phyloP scores from a whole-genome alignment of 1,140 invertebrate genomes.

The Pentalonia nigronervosa region DNA sequence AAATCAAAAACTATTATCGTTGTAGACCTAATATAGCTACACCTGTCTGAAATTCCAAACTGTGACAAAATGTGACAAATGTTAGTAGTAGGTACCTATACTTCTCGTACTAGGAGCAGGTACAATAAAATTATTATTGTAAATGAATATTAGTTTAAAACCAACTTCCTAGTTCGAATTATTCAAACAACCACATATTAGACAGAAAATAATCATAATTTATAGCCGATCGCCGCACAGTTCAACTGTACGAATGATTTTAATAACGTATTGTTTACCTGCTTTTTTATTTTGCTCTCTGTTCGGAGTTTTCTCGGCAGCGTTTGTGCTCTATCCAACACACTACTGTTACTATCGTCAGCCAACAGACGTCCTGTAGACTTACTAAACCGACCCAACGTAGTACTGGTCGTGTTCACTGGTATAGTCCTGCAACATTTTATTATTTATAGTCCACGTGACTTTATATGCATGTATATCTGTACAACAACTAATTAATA shows the following conservation, averaged over 20 bases:
- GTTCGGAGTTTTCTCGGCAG: conserved; percentile 72
- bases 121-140: neutral
- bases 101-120: no score
- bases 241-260: neutral
- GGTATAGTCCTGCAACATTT: conserved; percentile 33
- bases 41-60: neutral
- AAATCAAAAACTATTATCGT: no score
- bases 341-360: conserved; percentile 67
- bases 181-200: no score
- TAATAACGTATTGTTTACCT: conserved; percentile 58
- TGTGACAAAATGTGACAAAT: neutral
- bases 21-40: no score
- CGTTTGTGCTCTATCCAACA: conserved; percentile 75
- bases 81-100: neutral
- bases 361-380: conserved; percentile 74
- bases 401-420: conserved; percentile 63
- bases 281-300: conserved; percentile 61
- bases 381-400: conserved; percentile 81
- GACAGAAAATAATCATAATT: no score
- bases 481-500: neutral
- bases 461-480: neutral
- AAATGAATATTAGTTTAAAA: no score
- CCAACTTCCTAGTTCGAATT: no score
- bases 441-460: neutral
- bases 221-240: no score